These are phyloP conservation scores for Limanda limanda DNA, from an alignment of 2,113 vertebrate genomes.

Conservation along the genomic window DNA sequence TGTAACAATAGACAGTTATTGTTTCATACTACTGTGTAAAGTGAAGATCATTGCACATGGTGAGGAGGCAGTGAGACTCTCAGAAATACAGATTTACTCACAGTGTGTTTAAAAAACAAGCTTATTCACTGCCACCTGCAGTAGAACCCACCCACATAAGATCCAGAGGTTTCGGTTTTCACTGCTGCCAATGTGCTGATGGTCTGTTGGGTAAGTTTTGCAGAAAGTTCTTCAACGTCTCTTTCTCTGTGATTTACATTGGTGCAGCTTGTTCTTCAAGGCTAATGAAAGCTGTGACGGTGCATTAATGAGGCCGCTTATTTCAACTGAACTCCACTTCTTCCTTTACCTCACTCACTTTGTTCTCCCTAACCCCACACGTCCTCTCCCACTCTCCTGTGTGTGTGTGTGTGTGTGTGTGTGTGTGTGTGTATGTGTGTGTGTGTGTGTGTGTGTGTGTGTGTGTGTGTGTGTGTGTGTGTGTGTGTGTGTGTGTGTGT, in stretches of 20 bases:
- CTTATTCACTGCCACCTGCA: slow-evolving; percentile 22
- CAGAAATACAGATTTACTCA: slow-evolving; percentile 56
- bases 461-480: no score
- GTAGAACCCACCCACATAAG: slow-evolving; percentile 31
- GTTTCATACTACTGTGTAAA: not conserved
- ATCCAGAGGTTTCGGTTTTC: slow-evolving; percentile 19
- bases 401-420: no score
- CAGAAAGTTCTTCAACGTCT: slow-evolving; percentile 56
- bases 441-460: no score
- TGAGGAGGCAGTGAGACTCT: slow-evolving; percentile 41
- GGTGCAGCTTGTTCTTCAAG: slow-evolving; percentile 81
- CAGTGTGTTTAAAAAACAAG: slow-evolving; percentile 20
- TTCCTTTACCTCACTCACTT: slow-evolving; percentile 58
- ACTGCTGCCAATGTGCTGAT: slow-evolving; percentile 43
- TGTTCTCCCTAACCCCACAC: slow-evolving; percentile 38
- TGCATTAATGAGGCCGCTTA: slow-evolving; percentile 89
- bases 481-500: not conserved
- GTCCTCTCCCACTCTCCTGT: slow-evolving; percentile 41
- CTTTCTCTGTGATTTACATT: slow-evolving; percentile 64
- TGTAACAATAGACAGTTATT: not conserved
- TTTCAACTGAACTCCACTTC: slow-evolving; percentile 80
- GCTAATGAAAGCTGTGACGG: slow-evolving; percentile 90
- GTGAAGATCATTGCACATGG: not conserved
- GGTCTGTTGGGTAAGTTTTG: slow-evolving; percentile 44
- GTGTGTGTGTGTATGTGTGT: not conserved